A percentile compares a stretch with the other conserved stretches of the same genome.
These are phyloP conservation scores for Meteorus sp. DNA, from an alignment of 1,140 invertebrate genomes.

Conservation along the genomic window DNA sequence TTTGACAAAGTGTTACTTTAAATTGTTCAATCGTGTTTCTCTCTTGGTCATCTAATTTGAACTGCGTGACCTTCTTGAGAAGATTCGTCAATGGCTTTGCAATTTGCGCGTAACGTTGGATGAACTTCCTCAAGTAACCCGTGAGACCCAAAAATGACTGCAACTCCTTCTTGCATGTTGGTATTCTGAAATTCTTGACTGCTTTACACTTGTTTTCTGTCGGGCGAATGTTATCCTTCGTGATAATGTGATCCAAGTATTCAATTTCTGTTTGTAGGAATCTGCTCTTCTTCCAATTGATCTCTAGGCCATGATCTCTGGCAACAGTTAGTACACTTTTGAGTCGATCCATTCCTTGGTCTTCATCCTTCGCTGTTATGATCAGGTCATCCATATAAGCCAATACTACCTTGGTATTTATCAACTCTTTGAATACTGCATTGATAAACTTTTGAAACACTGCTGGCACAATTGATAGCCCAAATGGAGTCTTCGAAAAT, in stretches of 20 bases:
- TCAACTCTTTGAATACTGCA: conserved; percentile 27
- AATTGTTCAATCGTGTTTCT: conserved; percentile 5
- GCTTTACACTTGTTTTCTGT: conserved; percentile 42
- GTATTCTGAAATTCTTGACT: conserved; percentile 39
- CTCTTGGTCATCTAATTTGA: not conserved
- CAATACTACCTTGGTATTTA: not conserved
- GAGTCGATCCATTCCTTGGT: not conserved
- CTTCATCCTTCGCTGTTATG: not conserved
- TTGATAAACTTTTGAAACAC: conserved; percentile 44
- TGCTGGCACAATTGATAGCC: conserved; percentile 37
- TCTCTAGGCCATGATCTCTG: conserved; percentile 16
- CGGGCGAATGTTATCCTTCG: conserved; percentile 32
- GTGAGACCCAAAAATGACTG: conserved; percentile 42
- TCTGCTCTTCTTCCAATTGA: conserved; percentile 10
- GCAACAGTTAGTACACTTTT: conserved; percentile 4
- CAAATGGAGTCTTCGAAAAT: conserved; percentile 47
- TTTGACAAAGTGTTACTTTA: conserved; percentile 34
- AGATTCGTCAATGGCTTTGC: conserved; percentile 34
- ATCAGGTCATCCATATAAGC: conserved; percentile 15
- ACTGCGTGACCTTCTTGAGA: conserved; percentile 22
- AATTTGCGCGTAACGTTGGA: conserved; percentile 34
- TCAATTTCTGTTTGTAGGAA: conserved; percentile 7
- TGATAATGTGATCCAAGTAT: conserved; percentile 32
- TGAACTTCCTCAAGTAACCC: conserved; percentile 42
- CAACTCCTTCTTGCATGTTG: conserved; percentile 36